These are phyloP conservation scores for Octomys mimax DNA, from an alignment of 2,797 vertebrate genomes.

Conservation along the genomic window DNA sequence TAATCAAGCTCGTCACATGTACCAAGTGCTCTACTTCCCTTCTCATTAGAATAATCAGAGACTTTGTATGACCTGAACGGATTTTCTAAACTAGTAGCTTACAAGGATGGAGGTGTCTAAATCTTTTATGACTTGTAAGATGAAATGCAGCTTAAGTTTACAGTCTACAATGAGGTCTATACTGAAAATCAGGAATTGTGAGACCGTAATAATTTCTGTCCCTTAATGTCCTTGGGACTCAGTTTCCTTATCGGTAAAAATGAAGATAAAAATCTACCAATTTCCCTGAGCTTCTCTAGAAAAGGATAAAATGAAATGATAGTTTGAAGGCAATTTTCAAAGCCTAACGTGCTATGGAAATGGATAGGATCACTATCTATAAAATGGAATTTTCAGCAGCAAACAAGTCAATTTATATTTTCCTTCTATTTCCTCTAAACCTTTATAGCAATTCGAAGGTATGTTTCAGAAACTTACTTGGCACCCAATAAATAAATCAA, in stretches of 20 bases:
- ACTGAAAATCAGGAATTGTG: conserved; percentile 62
- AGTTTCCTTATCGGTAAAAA: conserved; percentile 82
- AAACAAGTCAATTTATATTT: conserved; percentile 75
- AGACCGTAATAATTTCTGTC: conserved; percentile 46
- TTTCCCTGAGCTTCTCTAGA: conserved; percentile 66
- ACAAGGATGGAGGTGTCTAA: conserved; percentile 53
- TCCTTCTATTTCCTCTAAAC: conserved; percentile 71
- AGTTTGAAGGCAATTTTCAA: conserved; percentile 80
- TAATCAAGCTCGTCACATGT: conserved; percentile 71
- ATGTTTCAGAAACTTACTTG: conserved; percentile 82
- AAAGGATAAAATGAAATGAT: conserved; percentile 74
- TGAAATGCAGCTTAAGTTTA: conserved; percentile 75
- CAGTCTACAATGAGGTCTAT: not conserved
- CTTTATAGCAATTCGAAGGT: conserved; percentile 65
- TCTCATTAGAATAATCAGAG: conserved; percentile 75
- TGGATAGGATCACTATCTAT: conserved; percentile 73
- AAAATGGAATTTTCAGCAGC: conserved; percentile 74
- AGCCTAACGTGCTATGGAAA: conserved; percentile 68
- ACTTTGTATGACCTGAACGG: conserved; percentile 70
- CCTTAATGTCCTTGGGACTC: conserved; percentile 73
- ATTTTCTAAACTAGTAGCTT: conserved; percentile 66
- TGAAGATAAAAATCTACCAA: conserved; percentile 73
- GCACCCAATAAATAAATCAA: conserved; percentile 55
- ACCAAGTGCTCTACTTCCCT: conserved; percentile 44
- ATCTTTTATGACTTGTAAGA: conserved; percentile 67